phyloP scores from a whole-genome alignment of 1,140 invertebrate species.

The Drosophila nebulosa region DNA sequence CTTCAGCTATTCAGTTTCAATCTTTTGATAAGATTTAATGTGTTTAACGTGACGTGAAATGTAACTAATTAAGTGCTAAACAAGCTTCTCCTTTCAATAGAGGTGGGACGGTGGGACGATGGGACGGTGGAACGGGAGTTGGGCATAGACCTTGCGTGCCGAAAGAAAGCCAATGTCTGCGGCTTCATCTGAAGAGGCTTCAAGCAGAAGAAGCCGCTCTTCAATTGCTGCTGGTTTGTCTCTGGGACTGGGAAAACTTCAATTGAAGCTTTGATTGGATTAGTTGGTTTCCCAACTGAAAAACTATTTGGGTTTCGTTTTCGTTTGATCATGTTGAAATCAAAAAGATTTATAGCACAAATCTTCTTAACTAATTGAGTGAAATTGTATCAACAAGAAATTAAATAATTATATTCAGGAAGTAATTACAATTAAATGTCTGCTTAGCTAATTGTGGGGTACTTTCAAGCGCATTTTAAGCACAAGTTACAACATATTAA shows the following conservation, averaged over 20 bases:
- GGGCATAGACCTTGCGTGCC: neutral
- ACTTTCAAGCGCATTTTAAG: neutral
- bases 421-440: neutral
- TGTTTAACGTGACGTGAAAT: slow-evolving; percentile 17
- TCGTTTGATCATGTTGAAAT: slow-evolving; percentile 1
- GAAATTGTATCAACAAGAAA: neutral
- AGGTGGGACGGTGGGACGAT: neutral
- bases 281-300: neutral
- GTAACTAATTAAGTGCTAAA: slow-evolving; percentile 18
- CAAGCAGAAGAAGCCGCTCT: neutral
- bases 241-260: neutral
- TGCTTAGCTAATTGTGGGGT: neutral
- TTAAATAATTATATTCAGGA: neutral
- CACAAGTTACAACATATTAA: neutral
- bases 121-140: neutral
- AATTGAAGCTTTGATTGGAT: neutral
- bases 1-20: slow-evolving; percentile 4
- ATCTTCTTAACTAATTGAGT: neutral
- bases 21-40: slow-evolving; percentile 19
- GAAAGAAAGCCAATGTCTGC: neutral
- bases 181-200: neutral
- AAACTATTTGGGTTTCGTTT: neutral
- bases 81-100: slow-evolving; percentile 3
- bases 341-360: neutral
- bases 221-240: neutral